Percentiles rank a stretch among this genome's conserved stretches.
Evolutionary conservation across 1,140 invertebrate genomes (phyloP).

Genomic region (Euborellia annulipes): DNA sequence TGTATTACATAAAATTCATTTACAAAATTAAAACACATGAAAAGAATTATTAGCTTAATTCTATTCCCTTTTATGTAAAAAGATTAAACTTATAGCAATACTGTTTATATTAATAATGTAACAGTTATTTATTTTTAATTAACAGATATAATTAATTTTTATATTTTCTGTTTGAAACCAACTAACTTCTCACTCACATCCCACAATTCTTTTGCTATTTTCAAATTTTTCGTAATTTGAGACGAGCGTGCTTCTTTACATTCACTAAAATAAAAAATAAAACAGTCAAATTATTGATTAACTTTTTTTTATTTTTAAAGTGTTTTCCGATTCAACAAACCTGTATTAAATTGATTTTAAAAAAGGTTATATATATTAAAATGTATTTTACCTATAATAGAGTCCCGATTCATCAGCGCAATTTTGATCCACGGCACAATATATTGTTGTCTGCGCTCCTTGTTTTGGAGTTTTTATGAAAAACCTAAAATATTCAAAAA

Average conservation of each 20-base stretch:
- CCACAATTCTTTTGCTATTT: constrained; percentile 52
- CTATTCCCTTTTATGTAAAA: no score
- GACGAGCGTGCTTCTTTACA: constrained; percentile 31
- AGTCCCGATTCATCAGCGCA: constrained; percentile 23
- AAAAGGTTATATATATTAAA: not conserved
- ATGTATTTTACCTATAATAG: constrained; percentile 15
- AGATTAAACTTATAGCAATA: no score
- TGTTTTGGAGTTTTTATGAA: constrained; percentile 13
- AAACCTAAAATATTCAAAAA: constrained; percentile 1
- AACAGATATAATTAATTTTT: no score
- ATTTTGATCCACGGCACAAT: constrained; percentile 27
- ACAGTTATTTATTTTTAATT: no score
- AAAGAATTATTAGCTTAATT: no score
- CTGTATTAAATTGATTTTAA: not conserved
- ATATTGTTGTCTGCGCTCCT: constrained; percentile 30
- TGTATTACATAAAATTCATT: no score
- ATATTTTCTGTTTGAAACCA: no score
- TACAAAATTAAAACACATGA: no score
- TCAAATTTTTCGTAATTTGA: constrained; percentile 30
- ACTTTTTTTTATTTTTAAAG: not conserved
- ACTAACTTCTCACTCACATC: constrained; percentile 43
- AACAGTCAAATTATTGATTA: not conserved
- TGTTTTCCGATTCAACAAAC: not conserved
- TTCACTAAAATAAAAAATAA: constrained; percentile 33
- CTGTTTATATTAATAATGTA: no score